phyloP scores from a whole-genome alignment of 2,888 invertebrate genomes.

The Mythimna lalbum region DNA sequence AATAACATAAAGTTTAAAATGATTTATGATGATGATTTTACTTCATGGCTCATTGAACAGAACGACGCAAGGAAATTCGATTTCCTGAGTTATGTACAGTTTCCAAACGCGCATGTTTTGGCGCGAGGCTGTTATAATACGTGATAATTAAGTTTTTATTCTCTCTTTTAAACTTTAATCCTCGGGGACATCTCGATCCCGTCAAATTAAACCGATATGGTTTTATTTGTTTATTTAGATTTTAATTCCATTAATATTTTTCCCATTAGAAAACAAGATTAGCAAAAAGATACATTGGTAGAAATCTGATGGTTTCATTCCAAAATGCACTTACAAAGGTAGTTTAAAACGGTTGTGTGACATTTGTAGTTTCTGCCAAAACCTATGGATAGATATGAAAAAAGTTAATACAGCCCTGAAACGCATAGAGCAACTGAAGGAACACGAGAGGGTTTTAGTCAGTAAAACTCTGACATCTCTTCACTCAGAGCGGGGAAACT shows the following conservation, averaged over 20 bases:
- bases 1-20: no score
- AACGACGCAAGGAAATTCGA: background rate
- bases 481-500: no score
- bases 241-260: background rate
- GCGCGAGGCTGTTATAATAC: conserved; percentile 76
- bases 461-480: no score
- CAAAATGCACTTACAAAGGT: no score
- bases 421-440: no score
- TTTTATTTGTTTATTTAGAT: conserved; percentile 41
- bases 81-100: conserved; percentile 38
- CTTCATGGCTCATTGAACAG: no score
- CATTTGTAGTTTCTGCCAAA: no score
- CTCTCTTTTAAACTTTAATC: conserved; percentile 71
- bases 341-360: no score
- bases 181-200: conserved; percentile 73
- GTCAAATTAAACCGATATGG: conserved; percentile 3
- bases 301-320: background rate
- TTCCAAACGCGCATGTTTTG: conserved; percentile 39
- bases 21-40: no score
- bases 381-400: no score
- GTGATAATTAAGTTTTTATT: conserved; percentile 81
- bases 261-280: background rate
- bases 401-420: no score
- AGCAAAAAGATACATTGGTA: background rate
- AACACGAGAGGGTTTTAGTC: no score